phyloP scores from a whole-genome alignment of 1,140 invertebrate genomes.

The Ruditapes philippinarum region DNA sequence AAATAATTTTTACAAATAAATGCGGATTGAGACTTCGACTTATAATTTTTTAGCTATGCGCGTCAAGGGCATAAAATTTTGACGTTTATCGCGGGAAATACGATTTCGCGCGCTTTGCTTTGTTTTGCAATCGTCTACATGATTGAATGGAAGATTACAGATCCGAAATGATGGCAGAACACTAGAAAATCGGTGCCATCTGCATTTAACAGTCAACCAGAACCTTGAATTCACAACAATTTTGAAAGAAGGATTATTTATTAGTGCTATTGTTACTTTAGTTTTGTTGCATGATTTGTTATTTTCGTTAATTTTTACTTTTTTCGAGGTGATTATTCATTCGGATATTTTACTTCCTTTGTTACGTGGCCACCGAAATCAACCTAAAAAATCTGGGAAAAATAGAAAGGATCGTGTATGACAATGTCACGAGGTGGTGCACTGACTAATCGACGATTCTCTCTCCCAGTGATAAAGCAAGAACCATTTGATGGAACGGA shows the following conservation, averaged over 20 bases:
- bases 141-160: constrained; percentile 64
- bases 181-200: constrained; percentile 68
- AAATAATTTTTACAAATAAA: neutral
- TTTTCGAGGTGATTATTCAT: constrained; percentile 60
- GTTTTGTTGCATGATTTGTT: constrained; percentile 26
- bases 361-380: constrained; percentile 62
- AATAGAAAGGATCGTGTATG: constrained; percentile 38
- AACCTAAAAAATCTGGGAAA: constrained; percentile 44
- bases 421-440: constrained; percentile 80
- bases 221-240: constrained; percentile 2
- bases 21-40: neutral
- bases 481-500: constrained; percentile 74
- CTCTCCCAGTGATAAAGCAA: constrained; percentile 78
- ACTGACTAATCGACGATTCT: constrained; percentile 73
- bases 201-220: neutral
- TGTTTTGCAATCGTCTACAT: constrained; percentile 69
- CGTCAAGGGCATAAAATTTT: constrained; percentile 61
- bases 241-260: constrained; percentile 53
- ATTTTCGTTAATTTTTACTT: constrained; percentile 58
- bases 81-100: constrained; percentile 85
- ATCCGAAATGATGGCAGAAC: constrained; percentile 30
- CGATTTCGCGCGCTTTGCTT: constrained; percentile 84
- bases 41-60: neutral
- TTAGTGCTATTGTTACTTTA: constrained; percentile 35
- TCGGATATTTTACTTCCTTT: constrained; percentile 67